phyloP scores from a whole-genome alignment of 2,113 vertebrate species.

The Neotragus moschatus region DNA sequence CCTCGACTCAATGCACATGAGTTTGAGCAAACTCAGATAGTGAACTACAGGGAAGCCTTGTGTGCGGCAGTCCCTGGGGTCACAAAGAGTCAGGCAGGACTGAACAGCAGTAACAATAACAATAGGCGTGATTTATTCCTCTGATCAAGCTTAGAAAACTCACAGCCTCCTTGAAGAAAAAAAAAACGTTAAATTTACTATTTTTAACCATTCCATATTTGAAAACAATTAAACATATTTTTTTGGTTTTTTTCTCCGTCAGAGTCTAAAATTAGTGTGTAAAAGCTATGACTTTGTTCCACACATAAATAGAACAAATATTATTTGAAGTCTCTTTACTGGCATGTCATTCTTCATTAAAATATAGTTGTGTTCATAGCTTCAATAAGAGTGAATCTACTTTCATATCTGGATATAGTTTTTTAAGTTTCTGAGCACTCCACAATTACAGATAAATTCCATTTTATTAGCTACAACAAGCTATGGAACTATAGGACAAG shows the following conservation, averaged over 20 bases:
- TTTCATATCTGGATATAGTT: neutral
- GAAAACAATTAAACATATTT: neutral
- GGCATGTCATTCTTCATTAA: neutral
- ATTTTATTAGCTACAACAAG: neutral
- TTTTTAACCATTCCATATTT: neutral
- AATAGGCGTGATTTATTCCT: neutral
- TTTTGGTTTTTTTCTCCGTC: neutral
- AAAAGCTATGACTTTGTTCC: neutral
- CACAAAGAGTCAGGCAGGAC: neutral
- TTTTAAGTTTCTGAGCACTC: neutral
- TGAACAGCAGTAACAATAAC: neutral
- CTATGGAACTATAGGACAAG: neutral
- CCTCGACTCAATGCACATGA: neutral
- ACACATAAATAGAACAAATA: neutral
- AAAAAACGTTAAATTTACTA: neutral
- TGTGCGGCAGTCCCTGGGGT: neutral
- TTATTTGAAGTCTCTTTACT: neutral
- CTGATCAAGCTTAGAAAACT: neutral
- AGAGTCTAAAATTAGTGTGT: neutral
- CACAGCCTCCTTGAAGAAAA: neutral
- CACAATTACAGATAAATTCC: neutral
- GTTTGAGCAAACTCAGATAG: neutral
- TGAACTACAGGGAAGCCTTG: neutral
- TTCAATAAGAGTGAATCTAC: neutral
- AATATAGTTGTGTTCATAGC: neutral